Evolutionary conservation across 2,113 vertebrate species (phyloP), one percentile per base, ranked within the genome.

Genomic region (Hyperoodon ampullatus): DNA sequence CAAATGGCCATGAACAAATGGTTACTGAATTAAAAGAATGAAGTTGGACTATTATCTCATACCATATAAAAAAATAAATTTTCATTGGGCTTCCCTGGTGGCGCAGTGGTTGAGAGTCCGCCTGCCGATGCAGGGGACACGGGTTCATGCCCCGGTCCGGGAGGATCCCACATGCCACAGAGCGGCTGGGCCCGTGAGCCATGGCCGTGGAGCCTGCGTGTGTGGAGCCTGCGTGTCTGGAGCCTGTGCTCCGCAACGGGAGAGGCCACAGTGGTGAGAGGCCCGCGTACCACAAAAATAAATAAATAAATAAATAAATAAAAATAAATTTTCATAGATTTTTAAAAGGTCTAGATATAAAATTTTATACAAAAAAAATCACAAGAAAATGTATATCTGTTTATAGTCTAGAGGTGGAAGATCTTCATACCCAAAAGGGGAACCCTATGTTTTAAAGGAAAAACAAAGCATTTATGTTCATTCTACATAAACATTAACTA

Each of bases 61-160:
- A 28, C 7, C 44, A 80, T 60, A 74, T 63, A 66, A 63, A 93
- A 93, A 61, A 94, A 50, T 42, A 93, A 92, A 87, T 65, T 81
- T 70, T 58, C 16, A 44, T 66, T 39, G 39, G 39, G 39, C 39
- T 39, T 39, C 39, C 39, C 39, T 39, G 39, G 39, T 39, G 39
- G 39, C 39, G 39, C 39, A 39, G 39, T 39, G 39, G 39, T 39
- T 39, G 39, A 39, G 39, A 39, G 39, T 39, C 39, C 39, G 39
- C 39, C 39, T 39, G 39, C 39, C 39, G 39, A 39, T 39, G 39
- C 39, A 39, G 39, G 39, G 39, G 39, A 39, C 39, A 39, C 39
- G 39, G 39, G 39, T 39, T 39, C 39, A 3, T 39, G 39, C 39
- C 39, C 39, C 39, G 39, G 39, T 39, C 39, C 39, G 39, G 39